Conservation (phyloP, 2,797 vertebrate genomes). For the Heliangelus exortis region DNA sequence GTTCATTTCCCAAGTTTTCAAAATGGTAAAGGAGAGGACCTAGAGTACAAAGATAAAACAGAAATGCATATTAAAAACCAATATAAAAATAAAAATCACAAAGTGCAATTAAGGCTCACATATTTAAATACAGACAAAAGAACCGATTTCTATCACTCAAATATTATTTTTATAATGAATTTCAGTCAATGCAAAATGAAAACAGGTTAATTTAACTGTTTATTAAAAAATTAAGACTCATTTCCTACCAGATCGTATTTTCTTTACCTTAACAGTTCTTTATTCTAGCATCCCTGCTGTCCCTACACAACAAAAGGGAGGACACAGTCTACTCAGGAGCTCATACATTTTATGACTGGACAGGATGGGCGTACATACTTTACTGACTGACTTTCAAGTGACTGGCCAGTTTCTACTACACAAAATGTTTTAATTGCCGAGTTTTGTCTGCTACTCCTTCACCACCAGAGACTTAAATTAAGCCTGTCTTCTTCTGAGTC, state of each 20-base stretch:
- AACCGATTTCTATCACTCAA: neutral
- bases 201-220: neutral
- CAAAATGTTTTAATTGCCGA: neutral
- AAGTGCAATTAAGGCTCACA: neutral
- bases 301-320: neutral
- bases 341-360: neutral
- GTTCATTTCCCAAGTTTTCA: slow-evolving; percentile 97
- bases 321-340: neutral
- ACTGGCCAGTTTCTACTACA: neutral
- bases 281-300: neutral
- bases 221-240: neutral
- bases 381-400: neutral
- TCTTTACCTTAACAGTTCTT: neutral
- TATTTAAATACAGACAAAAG: neutral
- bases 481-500: neutral
- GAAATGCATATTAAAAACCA: neutral
- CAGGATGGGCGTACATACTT: neutral
- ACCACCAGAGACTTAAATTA: neutral
- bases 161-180: neutral
- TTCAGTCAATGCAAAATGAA: neutral
- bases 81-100: neutral
- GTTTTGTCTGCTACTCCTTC: neutral
- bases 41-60: slow-evolving; percentile 64
- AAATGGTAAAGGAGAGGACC: slow-evolving; percentile 97
- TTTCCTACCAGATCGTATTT: neutral